phyloP scores from a whole-genome alignment of 2,888 invertebrate species.

The Ceramica pisi region DNA sequence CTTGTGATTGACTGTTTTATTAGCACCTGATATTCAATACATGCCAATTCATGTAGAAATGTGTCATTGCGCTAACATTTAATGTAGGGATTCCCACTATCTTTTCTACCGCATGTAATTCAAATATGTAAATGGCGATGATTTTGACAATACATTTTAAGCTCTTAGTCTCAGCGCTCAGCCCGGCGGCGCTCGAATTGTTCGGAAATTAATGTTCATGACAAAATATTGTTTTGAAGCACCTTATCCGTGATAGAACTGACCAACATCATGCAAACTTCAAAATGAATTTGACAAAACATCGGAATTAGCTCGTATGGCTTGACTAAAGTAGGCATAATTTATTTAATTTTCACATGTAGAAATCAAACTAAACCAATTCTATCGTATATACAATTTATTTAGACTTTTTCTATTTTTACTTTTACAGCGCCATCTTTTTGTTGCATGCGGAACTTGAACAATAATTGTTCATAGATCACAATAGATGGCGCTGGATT shows the following conservation, averaged over 20 bases:
- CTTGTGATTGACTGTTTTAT: neutral
- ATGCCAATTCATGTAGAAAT: no score
- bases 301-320: neutral
- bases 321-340: neutral
- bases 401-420: neutral
- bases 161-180: no score
- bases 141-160: no score
- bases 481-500: conserved; percentile 34
- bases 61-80: no score
- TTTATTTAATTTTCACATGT: neutral
- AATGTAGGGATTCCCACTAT: no score
- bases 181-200: no score
- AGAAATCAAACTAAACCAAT: no score
- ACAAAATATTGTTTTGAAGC: neutral
- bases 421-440: conserved; percentile 35
- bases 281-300: neutral
- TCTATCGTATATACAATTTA: neutral
- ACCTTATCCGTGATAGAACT: neutral
- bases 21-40: no score
- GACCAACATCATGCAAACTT: neutral
- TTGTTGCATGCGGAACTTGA: neutral
- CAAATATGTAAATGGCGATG: no score
- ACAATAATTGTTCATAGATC: neutral
- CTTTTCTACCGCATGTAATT: no score
- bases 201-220: no score